These are phyloP conservation scores for Nomada fabriciana DNA, from an alignment of 2,888 invertebrate species.

Conservation along the genomic window DNA sequence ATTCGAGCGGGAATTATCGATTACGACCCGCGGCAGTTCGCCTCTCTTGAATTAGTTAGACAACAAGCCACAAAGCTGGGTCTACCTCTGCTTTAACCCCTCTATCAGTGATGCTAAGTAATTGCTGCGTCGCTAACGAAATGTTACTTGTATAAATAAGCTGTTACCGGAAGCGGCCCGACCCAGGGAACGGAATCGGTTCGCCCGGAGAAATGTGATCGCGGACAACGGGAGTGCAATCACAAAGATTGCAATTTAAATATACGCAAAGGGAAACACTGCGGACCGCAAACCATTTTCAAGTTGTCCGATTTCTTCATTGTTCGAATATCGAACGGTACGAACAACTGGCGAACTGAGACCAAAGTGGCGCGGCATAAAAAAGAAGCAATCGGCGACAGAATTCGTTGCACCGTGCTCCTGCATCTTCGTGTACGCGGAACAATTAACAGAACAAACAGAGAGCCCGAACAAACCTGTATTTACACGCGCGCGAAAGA, in stretches of 20 bases:
- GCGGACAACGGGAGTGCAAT: too few relatives aligned
- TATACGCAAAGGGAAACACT: too few relatives aligned
- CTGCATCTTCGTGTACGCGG: not conserved
- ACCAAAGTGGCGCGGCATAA: not conserved
- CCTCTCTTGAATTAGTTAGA: conserved; percentile 67
- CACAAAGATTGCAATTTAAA: too few relatives aligned
- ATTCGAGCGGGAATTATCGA: conserved; percentile 64
- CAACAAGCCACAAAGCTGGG: conserved; percentile 66
- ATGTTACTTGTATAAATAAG: conserved; percentile 42
- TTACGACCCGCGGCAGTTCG: conserved; percentile 47
- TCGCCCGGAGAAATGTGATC: not conserved
- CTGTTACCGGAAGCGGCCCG: not conserved
- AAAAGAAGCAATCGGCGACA: too few relatives aligned
- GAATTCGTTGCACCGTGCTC: not conserved
- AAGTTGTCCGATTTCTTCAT: too few relatives aligned
- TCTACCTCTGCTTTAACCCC: not conserved
- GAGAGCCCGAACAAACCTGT: conserved; percentile 10
- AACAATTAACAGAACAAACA: conserved; percentile 17
- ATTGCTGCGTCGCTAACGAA: conserved; percentile 51
- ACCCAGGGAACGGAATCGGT: not conserved
- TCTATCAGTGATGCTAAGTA: conserved; percentile 50
- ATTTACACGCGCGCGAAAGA: conserved; percentile 24
- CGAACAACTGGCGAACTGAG: not conserved
- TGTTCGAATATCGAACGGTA: not conserved
- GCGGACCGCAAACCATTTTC: too few relatives aligned